Evolutionary conservation across 1,140 invertebrate genomes (phyloP), one percentile per base, ranked within the genome.

Genomic region (Luehdorfia chinensis): DNA sequence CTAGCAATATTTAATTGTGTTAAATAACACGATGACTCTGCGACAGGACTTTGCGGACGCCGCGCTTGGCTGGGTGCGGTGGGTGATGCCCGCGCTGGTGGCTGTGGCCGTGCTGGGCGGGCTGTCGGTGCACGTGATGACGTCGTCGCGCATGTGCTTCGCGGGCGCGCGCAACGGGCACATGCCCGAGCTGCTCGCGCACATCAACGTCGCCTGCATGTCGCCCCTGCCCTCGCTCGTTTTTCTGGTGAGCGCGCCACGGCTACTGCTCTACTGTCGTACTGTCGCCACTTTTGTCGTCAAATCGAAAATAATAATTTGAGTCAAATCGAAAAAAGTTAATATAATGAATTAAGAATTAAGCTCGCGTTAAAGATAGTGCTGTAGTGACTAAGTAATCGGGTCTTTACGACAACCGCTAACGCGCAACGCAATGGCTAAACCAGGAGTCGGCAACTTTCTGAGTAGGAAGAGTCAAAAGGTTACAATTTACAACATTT

Each of bases 101-200:
- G 95, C 95, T 1, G 90, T 95, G 8, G 95, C 95, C 0, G 94
- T 95, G 4, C 92, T 96, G 63, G 95, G 95, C 18, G 95, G 94
- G 2, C 80, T 97, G 1, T 95, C 95, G 54, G 95, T 96, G 19
- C 94, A 95, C 55, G 95, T 97, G 28, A 97, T 97, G 91, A 93
- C 94, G n/a, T 95, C 93, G 7, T 93, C 94, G 14, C 87, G 96
- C 49, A 93, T 98, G 89, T 96, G 96, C 68, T 98, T 96, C 81
- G 95, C 96, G 6, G 96, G 95, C 31, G 96, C 96, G 0, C 88
- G 95, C 30, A 94, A 97, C 67, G 95, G 95, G 11, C 96, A 98
- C 72, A 93, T 98, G 80, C 96, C 96, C 0, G 87, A 90, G 5
- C 87, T 96, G 21, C 88, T 98, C 11, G 93, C 94, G 2, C 93